A percentile compares a stretch with the other conserved stretches of the same genome.
Conservation (phyloP, 2,797 vertebrate genomes). For the Meda fulgida region DNA sequence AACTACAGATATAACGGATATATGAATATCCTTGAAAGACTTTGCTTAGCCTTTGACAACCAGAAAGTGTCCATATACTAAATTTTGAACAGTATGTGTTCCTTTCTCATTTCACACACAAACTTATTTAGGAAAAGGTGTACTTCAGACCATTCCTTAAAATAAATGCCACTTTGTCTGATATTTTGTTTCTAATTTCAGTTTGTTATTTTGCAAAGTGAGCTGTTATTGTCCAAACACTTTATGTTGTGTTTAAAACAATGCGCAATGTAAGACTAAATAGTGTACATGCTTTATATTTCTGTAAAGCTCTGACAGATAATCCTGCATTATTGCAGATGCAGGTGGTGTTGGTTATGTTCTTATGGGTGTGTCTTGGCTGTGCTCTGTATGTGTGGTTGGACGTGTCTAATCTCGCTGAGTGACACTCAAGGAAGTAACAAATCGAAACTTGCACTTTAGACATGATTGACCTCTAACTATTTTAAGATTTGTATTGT, state of each 20-base stretch:
- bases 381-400: conserved; percentile 1
- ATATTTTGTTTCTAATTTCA: background rate
- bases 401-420: conserved; percentile 47
- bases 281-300: background rate
- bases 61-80: background rate
- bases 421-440: conserved; percentile 35
- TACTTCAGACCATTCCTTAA: background rate
- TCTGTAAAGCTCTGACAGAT: background rate
- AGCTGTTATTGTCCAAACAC: background rate
- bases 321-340: background rate
- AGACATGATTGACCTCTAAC: background rate
- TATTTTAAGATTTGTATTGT: background rate
- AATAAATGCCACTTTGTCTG: background rate
- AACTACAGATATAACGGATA: background rate
- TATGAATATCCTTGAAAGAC: background rate
- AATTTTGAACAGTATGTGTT: background rate
- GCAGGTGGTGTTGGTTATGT: background rate
- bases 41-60: background rate
- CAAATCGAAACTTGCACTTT: background rate
- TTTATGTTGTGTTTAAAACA: background rate
- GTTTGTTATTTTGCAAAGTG: background rate
- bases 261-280: background rate
- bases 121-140: background rate
- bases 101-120: background rate
- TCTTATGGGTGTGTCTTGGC: conserved; percentile 45